Percentiles rank a stretch among this genome's conserved stretches.
phyloP scores from a whole-genome alignment of 2,888 invertebrate genomes.

The Eristalinus sepulchralis region DNA sequence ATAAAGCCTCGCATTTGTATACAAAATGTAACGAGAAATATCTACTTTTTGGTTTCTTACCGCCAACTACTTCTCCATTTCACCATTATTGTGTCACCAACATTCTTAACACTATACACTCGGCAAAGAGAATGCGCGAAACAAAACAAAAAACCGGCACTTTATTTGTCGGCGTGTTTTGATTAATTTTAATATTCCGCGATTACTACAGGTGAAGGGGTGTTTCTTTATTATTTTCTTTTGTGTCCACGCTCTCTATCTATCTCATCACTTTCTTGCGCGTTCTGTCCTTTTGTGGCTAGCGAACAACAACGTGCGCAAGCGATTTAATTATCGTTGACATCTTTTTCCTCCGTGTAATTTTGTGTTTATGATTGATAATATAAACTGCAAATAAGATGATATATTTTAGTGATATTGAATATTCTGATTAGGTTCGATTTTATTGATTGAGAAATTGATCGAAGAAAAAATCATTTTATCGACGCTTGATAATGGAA shows the following conservation, averaged over 20 bases:
- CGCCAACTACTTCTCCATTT: too few species aligned
- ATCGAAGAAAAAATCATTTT: too few species aligned
- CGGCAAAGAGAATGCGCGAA: conserved; percentile 9
- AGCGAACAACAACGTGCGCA: conserved; percentile 40
- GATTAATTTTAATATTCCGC: conserved; percentile 42
- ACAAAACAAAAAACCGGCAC: conserved; percentile 52
- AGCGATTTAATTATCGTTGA: conserved; percentile 53
- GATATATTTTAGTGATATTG: conserved; percentile 2
- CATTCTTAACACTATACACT: neutral
- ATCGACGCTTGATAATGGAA: neutral
- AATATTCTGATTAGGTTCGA: neutral
- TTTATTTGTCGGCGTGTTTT: conserved; percentile 48
- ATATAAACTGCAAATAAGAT: conserved; percentile 26
- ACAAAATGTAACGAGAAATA: conserved; percentile 12
- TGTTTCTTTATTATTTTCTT: conserved; percentile 27
- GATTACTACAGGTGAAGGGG: conserved; percentile 54
- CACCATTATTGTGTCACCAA: neutral
- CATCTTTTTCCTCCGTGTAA: conserved; percentile 13
- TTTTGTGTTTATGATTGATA: conserved; percentile 52
- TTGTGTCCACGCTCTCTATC: conserved; percentile 14
- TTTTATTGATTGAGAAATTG: conserved; percentile 8
- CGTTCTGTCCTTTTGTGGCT: neutral
- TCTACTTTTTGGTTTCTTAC: conserved; percentile 20
- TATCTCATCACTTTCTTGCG: neutral
- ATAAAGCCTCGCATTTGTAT: conserved; percentile 38